Base-by-base conservation (phyloP, 37 sponge, comb jelly and placozoan species). In the Halichondria panicea region DNA sequence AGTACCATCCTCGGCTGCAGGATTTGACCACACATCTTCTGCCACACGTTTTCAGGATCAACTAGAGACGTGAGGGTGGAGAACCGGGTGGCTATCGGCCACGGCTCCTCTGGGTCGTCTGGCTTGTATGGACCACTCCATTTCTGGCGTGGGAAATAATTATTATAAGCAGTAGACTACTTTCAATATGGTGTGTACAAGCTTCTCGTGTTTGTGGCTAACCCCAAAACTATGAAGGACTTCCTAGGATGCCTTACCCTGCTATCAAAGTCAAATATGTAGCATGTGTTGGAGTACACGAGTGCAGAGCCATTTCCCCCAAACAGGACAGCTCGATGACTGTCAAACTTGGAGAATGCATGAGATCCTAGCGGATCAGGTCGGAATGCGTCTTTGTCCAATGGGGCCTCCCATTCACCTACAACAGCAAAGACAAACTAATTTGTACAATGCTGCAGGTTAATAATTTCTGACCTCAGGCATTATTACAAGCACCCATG, bases 291-390 rank as follows among this genome's bases (percentile, higher is more conserved):
- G 59, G 73, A 57, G 15, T 2, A 58, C 21, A 68, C 48, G 31
- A 52, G 73, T 55, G 43, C 21, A 1, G 4, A 22, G 6, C 43
- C 39, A 4, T 61, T 41, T 0, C 88, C 88, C 19, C 88, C 88
- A 66, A 72, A 88, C 19, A 87, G 48, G 4, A 81, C 32, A 55
- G 83, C 88, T 25, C 66, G 55, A 25, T 71, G 52, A 4, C 55
- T 1, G 45, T 82, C 71, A 77, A 71, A 56, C 56, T 70, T 81
- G 34, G 57, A 30, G 53, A 88, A 71, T 32, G 60, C 30, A 43
- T 41, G 40, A 0, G 63, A 56, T 34, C 68, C 55, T 1, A 77
- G 19, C 11, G 88, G 88, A 18, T 55, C 50, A 24, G 83, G 88
- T 19, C 87, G 72, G 24, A 8, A 18, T 8, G 32, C 69, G 1